phyloP scores from a whole-genome alignment of 2,888 invertebrate genomes.

The Acrobasis repandana region DNA sequence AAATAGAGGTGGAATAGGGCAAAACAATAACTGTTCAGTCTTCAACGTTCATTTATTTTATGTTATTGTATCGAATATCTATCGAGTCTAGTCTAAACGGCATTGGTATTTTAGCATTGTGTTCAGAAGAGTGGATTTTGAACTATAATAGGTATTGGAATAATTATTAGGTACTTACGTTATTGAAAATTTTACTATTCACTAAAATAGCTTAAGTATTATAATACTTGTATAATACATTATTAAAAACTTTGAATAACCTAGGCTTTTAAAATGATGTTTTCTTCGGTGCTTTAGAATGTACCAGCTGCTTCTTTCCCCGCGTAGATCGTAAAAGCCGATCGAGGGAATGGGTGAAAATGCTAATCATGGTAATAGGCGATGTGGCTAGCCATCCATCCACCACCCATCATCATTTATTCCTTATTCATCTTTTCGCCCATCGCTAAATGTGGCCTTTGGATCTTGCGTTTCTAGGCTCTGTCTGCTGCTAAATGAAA shows the following conservation, averaged over 20 bases:
- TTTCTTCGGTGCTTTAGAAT: no score
- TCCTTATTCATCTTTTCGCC: no score
- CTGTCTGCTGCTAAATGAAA: no score
- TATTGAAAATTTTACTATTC: not conserved
- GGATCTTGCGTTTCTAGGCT: no score
- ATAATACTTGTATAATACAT: not conserved
- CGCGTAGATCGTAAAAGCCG: no score
- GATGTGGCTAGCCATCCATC: no score
- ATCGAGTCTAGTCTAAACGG: conserved; percentile 5
- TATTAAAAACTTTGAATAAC: not conserved
- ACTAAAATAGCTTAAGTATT: not conserved
- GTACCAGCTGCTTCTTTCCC: no score
- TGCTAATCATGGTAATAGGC: no score
- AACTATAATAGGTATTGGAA: not conserved
- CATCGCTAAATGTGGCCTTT: no score
- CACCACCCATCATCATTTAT: no score
- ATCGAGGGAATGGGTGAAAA: no score
- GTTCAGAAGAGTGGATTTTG: not conserved
- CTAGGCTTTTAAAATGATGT: no score
- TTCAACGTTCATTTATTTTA: conserved; percentile 13
- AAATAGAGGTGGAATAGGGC: not conserved
- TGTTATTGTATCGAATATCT: conserved; percentile 12
- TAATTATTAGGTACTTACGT: not conserved
- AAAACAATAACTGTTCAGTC: conserved; percentile 13
- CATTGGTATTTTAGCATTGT: not conserved